Evolutionary conservation across 2,888 invertebrate species (phyloP).

Genomic region (Palloptera scutellata): DNA sequence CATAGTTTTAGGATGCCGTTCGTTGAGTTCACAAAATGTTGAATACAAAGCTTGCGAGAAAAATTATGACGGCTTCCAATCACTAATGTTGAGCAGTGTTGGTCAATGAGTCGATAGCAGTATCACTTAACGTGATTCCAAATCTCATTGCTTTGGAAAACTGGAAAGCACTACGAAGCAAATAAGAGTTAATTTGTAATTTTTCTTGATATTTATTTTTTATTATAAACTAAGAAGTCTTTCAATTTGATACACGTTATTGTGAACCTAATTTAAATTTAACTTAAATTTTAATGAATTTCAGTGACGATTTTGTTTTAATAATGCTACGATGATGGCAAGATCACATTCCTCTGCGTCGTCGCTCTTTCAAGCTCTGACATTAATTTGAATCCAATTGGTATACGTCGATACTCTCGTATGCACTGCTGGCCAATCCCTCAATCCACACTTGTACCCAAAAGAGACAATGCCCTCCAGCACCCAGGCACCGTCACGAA

Average conservation of each 20-base stretch:
- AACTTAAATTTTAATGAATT: not conserved
- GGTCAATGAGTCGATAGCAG: too few relatives aligned
- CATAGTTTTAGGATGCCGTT: constrained; percentile 41
- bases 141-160: too few relatives aligned
- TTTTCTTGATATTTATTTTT: too few relatives aligned
- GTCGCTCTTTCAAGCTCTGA: constrained; percentile 37
- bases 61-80: too few relatives aligned
- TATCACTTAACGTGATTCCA: too few relatives aligned
- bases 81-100: too few relatives aligned
- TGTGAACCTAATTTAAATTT: not conserved
- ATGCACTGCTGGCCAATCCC: constrained; percentile 73
- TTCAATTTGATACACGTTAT: not conserved
- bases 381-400: constrained; percentile 64
- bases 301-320: not conserved
- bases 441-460: constrained; percentile 72
- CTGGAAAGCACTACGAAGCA: too few relatives aligned
- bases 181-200: too few relatives aligned
- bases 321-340: constrained; percentile 29
- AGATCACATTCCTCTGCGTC: constrained; percentile 46
- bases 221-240: too few relatives aligned
- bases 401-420: constrained; percentile 71
- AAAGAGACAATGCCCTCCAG: constrained; percentile 74
- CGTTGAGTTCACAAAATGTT: not conserved
- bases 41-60: too few relatives aligned
- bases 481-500: constrained; percentile 67